phyloP scores from a whole-genome alignment of 1,140 invertebrate genomes.

The Saccostrea echinata region DNA sequence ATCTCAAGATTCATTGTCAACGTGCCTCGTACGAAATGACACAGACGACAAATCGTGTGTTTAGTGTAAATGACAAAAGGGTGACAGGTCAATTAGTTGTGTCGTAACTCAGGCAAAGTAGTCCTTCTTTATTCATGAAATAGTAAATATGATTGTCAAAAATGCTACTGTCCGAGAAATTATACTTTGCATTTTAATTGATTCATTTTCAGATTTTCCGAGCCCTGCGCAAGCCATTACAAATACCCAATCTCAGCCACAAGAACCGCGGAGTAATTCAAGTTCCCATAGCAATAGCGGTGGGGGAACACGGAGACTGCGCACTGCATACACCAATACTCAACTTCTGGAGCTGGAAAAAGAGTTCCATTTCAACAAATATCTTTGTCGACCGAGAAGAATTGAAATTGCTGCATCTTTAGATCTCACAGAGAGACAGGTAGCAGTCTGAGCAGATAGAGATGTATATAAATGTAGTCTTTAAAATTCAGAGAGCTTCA shows the following conservation, averaged over 20 bases:
- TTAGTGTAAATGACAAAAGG: neutral
- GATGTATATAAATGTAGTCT: neutral
- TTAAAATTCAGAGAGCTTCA: neutral
- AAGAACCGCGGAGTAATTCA: slow-evolving; percentile 43
- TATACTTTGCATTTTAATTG: slow-evolving; percentile 20
- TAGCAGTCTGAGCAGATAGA: neutral
- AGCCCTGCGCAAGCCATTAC: slow-evolving; percentile 42
- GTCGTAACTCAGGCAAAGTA: neutral
- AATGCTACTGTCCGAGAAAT: neutral
- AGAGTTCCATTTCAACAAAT: slow-evolving; percentile 90
- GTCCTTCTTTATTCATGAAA: neutral
- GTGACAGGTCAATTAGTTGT: neutral
- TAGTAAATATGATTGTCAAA: neutral
- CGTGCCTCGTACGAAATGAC: neutral
- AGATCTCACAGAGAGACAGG: slow-evolving; percentile 83
- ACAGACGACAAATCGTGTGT: neutral
- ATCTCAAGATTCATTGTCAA: neutral
- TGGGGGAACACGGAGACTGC: slow-evolving; percentile 81
- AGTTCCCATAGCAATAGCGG: slow-evolving; percentile 57
- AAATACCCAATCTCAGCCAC: slow-evolving; percentile 46
- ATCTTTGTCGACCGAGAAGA: slow-evolving; percentile 89
- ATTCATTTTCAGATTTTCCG: slow-evolving; percentile 43
- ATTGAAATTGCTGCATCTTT: slow-evolving; percentile 90
- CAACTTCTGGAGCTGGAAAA: slow-evolving; percentile 99
- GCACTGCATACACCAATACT: slow-evolving; percentile 99